phyloP scores from a whole-genome alignment of 2,113 vertebrate genomes.

The Arizona elegans region DNA sequence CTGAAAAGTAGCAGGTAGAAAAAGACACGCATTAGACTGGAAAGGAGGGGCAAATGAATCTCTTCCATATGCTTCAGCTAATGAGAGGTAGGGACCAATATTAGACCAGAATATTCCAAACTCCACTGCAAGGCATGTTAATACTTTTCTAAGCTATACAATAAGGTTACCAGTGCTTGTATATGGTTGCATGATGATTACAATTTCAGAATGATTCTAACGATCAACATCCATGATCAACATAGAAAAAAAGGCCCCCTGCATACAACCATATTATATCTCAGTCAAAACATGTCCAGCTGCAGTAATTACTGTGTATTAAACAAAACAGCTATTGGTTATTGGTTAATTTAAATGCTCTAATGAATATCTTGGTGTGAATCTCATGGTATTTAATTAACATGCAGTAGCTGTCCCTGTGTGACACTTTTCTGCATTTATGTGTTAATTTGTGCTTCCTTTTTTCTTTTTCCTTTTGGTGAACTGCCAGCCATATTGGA shows the following conservation, averaged over 20 bases:
- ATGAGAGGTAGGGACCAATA: not conserved
- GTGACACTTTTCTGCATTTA: slow-evolving; percentile 56
- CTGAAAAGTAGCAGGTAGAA: not conserved
- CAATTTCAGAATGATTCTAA: not conserved
- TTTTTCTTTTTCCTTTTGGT: slow-evolving; percentile 18
- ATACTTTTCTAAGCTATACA: not conserved
- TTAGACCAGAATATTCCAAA: not conserved
- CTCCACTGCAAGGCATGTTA: not conserved
- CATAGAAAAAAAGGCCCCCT: slow-evolving; percentile 28
- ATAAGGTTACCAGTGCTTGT: not conserved
- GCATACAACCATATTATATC: slow-evolving; percentile 57
- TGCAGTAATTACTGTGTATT: slow-evolving; percentile 64
- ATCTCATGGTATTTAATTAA: slow-evolving; percentile 65
- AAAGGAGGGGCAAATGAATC: not conserved
- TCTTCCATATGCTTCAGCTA: not conserved
- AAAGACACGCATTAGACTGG: not conserved
- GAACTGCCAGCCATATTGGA: slow-evolving; percentile 33
- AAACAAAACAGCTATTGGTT: slow-evolving; percentile 55
- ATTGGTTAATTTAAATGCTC: slow-evolving; percentile 52
- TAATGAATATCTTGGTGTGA: slow-evolving; percentile 54
- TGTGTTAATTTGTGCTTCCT: slow-evolving; percentile 57
- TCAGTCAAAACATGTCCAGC: slow-evolving; percentile 56
- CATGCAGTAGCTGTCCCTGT: slow-evolving; percentile 53
- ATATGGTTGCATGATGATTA: slow-evolving; percentile 3
- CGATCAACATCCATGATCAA: not conserved